Base-by-base conservation (phyloP, 1,140 invertebrate species). In the Batillaria attramentaria region DNA sequence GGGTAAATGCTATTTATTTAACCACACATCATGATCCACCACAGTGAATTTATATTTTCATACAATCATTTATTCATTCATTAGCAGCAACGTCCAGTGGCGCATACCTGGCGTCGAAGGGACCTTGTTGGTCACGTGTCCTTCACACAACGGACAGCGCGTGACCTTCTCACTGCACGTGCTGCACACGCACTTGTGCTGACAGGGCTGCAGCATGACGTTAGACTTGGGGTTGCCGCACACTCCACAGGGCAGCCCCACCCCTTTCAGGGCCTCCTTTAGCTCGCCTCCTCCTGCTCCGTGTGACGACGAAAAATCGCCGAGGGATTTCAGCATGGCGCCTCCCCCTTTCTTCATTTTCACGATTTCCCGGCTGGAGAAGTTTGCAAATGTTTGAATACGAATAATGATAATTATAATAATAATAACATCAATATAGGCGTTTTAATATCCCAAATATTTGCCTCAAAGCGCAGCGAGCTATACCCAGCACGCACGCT, bases 131-230 rank as follows among this genome's bases (percentile, higher is more conserved):
- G 2, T 2, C 24, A 77, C 74, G 20, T 60, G 50, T n/a, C 28
- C 54, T 37, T 66, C 74, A 41, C 74, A 77, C 3, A 77, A 43
- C 8, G 74, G 74, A 43, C 74, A 77, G 4, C 31, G 20, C 2
- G 24, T 77, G 57, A 77, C 60, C 41, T 42, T 65, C 33, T 1
- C 35, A 46, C 39, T 68, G 60, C 74, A 77, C 74, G 57, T 35
- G 39, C 74, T 41, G 57, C 74, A 77, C 74, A 77, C 65, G 16
- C 60, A 65, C 42, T 62, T 33, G 74, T 77, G 74, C 24, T 41
- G 35, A 60, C 74, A 77, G 1, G 74, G 74, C 20, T 18, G 4
- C 31, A 77, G 65, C 1, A 35, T 66, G 42, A 68, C 60, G 39
- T 77, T 60, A 43, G 74, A 72, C 42, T 54, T 46, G 41, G 70